A percentile compares a stretch with the other conserved stretches of the same genome.
Evolutionary conservation across 2,797 vertebrate species (phyloP).

Genomic region (Momotus momota): DNA sequence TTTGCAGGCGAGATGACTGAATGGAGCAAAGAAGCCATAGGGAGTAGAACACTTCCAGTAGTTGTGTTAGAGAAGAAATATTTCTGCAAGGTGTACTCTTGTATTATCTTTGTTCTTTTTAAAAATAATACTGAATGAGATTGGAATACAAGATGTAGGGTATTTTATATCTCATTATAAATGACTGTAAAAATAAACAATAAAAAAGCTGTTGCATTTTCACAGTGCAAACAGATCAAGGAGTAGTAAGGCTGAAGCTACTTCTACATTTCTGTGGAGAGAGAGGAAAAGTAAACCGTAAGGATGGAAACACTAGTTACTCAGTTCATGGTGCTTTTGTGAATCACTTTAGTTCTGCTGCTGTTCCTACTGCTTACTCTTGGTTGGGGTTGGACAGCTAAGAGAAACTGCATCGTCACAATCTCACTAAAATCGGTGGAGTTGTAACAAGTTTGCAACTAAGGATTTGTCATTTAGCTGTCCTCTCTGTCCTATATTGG

Average conservation of each 20-base stretch:
- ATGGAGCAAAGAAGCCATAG: rapidly evolving
- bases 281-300: not conserved
- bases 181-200: not conserved
- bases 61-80: not conserved
- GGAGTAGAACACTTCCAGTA: not conserved
- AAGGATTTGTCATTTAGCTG: not conserved
- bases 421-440: not conserved
- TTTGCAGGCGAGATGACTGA: not conserved
- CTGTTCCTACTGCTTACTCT: not conserved
- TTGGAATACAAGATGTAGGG: not conserved
- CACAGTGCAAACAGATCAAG: not conserved
- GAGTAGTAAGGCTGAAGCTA: not conserved
- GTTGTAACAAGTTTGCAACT: not conserved
- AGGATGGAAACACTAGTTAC: not conserved
- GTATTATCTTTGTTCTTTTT: not conserved
- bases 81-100: not conserved
- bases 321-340: not conserved
- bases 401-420: not conserved
- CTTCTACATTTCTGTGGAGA: not conserved
- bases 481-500: not conserved
- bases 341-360: not conserved
- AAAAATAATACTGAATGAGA: not conserved
- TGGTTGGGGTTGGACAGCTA: not conserved
- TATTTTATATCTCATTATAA: not conserved
- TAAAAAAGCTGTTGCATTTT: not conserved